These are phyloP conservation scores for Halcyon malimbica DNA, from an alignment of 2,113 vertebrate genomes.

Conservation along the genomic window DNA sequence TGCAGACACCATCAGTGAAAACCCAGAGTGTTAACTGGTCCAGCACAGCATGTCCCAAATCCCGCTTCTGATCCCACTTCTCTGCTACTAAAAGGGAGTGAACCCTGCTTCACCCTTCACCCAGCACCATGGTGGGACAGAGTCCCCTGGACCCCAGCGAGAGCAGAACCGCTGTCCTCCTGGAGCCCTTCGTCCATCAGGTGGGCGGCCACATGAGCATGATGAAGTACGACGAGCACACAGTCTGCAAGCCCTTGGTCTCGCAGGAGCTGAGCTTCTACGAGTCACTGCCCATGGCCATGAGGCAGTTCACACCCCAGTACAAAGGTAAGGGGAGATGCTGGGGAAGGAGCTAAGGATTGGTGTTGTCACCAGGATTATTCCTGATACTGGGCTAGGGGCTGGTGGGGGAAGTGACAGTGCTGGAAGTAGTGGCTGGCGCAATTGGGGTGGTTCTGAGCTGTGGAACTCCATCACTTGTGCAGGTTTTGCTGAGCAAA, in stretches of 20 bases:
- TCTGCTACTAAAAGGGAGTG: background rate
- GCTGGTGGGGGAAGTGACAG: background rate
- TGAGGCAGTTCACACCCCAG: slow-evolving; percentile 78
- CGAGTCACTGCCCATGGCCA: slow-evolving; percentile 74
- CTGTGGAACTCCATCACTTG: background rate
- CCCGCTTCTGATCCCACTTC: accelerated
- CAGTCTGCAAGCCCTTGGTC: slow-evolving; percentile 79
- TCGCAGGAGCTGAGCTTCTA: slow-evolving; percentile 78
- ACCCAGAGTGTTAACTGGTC: accelerated
- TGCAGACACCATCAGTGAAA: background rate
- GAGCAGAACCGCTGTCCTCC: background rate
- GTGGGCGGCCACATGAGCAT: slow-evolving; percentile 80
- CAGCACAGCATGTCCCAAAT: background rate
- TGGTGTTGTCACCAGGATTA: accelerated
- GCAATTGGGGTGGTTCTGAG: accelerated
- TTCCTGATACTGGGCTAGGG: background rate
- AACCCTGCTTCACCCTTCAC: accelerated
- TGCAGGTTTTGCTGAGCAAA: too few relatives aligned
- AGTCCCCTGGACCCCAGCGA: background rate
- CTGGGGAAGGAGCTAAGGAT: background rate
- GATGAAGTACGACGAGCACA: slow-evolving; percentile 76
- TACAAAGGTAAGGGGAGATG: slow-evolving; percentile 75
- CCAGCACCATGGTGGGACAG: slow-evolving; percentile 72
- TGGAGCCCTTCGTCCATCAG: slow-evolving; percentile 81
- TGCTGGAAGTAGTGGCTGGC: accelerated